A percentile compares a stretch with the other conserved stretches of the same genome.
Conservation (phyloP, 2,888 invertebrate genomes). For the Drepana falcataria region DNA sequence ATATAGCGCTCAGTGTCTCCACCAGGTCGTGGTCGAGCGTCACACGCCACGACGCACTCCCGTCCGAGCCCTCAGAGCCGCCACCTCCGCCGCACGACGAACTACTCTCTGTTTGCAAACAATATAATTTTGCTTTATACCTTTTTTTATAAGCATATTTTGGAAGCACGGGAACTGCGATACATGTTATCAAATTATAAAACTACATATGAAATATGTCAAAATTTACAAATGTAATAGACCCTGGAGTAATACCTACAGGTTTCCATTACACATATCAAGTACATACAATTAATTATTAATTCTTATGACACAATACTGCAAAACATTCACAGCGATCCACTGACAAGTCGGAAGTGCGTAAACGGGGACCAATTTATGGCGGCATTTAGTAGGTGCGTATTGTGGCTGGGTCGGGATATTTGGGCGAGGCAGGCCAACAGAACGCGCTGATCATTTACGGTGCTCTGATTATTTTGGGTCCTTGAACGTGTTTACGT, state of each 20-base stretch:
- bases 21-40: constrained; percentile 95
- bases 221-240: too few species aligned
- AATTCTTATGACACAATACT: neutral
- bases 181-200: too few species aligned
- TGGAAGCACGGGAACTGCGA: too few species aligned
- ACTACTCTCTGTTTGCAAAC: constrained; percentile 82
- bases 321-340: constrained; percentile 3
- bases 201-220: too few species aligned
- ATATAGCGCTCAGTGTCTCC: constrained; percentile 94
- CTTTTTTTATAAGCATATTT: too few species aligned
- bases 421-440: constrained; percentile 26
- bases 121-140: constrained; percentile 6
- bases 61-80: constrained; percentile 85
- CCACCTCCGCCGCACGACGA: constrained; percentile 85
- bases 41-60: constrained; percentile 91
- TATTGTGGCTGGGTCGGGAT: constrained; percentile 7
- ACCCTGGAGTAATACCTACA: neutral
- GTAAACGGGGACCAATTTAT: constrained; percentile 8
- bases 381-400: neutral
- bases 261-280: neutral
- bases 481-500: constrained; percentile 48
- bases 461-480: constrained; percentile 35
- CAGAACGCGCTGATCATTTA: constrained; percentile 23
- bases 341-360: constrained; percentile 18
- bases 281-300: neutral